A percentile compares a stretch with the other conserved stretches of the same genome.
Evolutionary conservation across 2,888 invertebrate genomes (phyloP).

Genomic region (Yponomeuta malinellus): DNA sequence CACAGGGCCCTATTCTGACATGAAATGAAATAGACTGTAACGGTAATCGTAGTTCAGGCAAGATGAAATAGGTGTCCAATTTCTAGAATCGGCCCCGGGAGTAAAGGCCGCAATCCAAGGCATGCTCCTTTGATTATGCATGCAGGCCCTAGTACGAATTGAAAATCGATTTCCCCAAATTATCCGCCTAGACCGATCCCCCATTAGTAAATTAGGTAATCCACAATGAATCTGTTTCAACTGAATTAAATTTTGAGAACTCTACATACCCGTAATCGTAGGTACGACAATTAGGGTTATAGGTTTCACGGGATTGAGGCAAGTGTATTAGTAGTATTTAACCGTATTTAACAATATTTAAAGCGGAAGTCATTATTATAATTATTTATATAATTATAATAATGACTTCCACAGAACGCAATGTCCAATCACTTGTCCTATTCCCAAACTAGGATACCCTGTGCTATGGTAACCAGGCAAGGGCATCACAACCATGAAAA

Average conservation of each 20-base stretch:
- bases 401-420: too few species aligned
- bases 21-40: not conserved
- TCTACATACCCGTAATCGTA: too few species aligned
- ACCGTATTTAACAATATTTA: too few species aligned
- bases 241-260: not conserved
- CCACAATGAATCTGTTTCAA: constrained; percentile 18
- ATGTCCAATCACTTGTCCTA: too few species aligned
- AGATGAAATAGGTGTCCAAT: not conserved
- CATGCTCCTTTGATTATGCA: constrained; percentile 11
- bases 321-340: too few species aligned
- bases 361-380: too few species aligned
- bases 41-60: not conserved
- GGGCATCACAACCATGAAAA: too few species aligned
- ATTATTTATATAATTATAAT: too few species aligned
- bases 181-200: constrained; percentile 32
- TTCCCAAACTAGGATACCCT: too few species aligned
- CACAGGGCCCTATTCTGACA: not conserved
- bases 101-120: constrained; percentile 4
- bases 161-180: constrained; percentile 22
- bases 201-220: constrained; percentile 34
- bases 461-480: too few species aligned
- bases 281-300: too few species aligned
- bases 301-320: too few species aligned
- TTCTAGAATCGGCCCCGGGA: not conserved
- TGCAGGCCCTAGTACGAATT: constrained; percentile 8